These are phyloP conservation scores for Malurus splendens DNA, from an alignment of 2,797 vertebrate species.

Conservation along the genomic window DNA sequence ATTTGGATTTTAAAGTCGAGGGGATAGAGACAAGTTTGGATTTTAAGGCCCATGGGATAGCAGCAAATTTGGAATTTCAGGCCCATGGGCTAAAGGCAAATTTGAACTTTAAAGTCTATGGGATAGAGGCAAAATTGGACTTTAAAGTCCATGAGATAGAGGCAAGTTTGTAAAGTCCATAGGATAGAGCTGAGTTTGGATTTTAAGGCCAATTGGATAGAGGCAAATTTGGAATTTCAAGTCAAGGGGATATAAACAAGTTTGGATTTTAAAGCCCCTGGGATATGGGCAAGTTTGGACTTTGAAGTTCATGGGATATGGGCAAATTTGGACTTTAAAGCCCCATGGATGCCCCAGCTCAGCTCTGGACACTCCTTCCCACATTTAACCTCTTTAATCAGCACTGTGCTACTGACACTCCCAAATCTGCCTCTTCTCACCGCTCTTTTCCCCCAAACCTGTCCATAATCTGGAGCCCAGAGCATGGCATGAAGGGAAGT, in stretches of 20 bases:
- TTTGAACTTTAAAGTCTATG: background rate
- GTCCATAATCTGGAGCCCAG: background rate
- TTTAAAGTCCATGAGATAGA: accelerated
- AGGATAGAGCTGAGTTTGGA: background rate
- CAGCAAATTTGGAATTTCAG: background rate
- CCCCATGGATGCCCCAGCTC: accelerated
- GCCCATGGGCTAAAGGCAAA: accelerated
- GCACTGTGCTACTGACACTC: accelerated
- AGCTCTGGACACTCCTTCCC: background rate
- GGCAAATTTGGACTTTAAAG: background rate
- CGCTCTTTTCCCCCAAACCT: background rate
- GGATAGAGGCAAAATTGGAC: background rate
- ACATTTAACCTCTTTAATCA: background rate
- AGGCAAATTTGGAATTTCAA: background rate
- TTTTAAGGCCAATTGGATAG: no score
- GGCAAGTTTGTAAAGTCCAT: background rate
- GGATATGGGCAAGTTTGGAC: background rate
- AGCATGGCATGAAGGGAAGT: background rate
- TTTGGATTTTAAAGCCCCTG: background rate
- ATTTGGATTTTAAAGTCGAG: no score
- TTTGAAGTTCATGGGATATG: background rate
- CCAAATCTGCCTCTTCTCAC: background rate
- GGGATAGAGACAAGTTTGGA: background rate
- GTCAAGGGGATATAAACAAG: no score
- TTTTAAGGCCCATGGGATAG: accelerated